Evolutionary conservation across 2,113 vertebrate genomes (phyloP), one percentile per base, ranked within the genome.

Genomic region (Campylomormyrus tamandua): DNA sequence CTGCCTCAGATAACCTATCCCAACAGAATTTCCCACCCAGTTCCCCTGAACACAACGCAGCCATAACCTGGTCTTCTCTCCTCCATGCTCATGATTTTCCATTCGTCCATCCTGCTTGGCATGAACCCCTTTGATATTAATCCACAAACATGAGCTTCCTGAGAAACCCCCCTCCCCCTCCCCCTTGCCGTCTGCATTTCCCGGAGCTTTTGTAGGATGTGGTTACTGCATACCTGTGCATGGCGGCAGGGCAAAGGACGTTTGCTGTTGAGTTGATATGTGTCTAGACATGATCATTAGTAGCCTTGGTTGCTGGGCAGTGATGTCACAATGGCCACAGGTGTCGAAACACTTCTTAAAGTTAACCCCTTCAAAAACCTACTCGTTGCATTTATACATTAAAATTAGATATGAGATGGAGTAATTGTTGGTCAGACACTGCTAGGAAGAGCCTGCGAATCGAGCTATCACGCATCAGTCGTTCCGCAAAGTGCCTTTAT

Each of bases 1-100:
- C 94, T 94, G 96, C 94, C 95, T 95, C 94, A 95, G 97, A 95
- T 96, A 96, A 96, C 95, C 96, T 95, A 96, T 95, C 92, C 94
- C 96, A 96, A 96, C 95, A 95, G 46, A 93, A 95, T 94, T 93
- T 93, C 95, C 96, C 96, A 96, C 93, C 11, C 89, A 94, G 92
- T 91, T 91, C 91, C 91, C 92, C 56, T 95, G 93, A 95, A 94
- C 92, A 94, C 94, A 95, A 93, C 93, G 91, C 93, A 92, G 95
- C 94, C 94, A 92, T 91, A 95, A 92, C 92, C 92, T 94, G 39
- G 42, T 17, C 56, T 86, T 27, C 53, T 86, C 42, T 48, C 3
- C 21, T 66, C 48, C 15, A 52, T 24, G n/a, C 21, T 39, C 56
- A 24, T 88, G 11, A 48, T 52, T 6, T 52, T 74, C 11, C 42